Conservation (phyloP, 1,140 invertebrate species). For the Macrostomum lignano region DNA sequence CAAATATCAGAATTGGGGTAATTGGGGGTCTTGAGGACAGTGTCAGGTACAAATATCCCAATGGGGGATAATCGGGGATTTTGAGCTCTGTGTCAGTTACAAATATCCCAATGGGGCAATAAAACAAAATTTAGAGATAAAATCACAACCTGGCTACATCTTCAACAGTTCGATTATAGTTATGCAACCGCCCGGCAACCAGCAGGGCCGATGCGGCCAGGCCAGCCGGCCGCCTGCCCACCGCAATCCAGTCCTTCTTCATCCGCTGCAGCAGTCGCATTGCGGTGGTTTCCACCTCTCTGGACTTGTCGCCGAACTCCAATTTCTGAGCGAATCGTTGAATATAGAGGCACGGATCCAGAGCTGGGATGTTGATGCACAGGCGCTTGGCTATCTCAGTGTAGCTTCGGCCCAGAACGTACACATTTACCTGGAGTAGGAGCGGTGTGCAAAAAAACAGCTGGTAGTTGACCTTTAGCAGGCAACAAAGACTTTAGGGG, state of each 20-base stretch:
- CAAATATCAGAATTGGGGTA: no score
- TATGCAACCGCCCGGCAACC: slow-evolving; percentile 64
- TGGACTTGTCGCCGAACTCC: slow-evolving; percentile 61
- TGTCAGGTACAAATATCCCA: no score
- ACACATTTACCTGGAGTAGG: slow-evolving; percentile 6
- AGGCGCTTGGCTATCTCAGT: neutral
- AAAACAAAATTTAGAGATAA: no score
- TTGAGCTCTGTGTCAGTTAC: no score
- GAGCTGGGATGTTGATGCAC: neutral
- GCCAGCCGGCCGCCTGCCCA: slow-evolving; percentile 69
- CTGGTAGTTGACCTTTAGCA: no score
- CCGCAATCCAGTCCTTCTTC: slow-evolving; percentile 89
- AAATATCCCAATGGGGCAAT: no score
- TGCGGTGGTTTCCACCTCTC: slow-evolving; percentile 77
- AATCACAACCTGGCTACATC: slow-evolving; percentile 78
- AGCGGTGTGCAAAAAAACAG: no score
- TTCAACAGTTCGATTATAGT: slow-evolving; percentile 52
- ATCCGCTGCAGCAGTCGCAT: slow-evolving; percentile 68
- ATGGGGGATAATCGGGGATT: no score
- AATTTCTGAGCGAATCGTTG: slow-evolving; percentile 70
- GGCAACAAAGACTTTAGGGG: no score
- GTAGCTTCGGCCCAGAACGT: neutral
- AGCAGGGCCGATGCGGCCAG: slow-evolving; percentile 81
- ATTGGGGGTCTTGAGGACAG: no score
- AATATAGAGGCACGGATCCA: slow-evolving; percentile 71